Evolutionary conservation across 2,888 invertebrate genomes (phyloP).

Genomic region (Punctoribates punctum): DNA sequence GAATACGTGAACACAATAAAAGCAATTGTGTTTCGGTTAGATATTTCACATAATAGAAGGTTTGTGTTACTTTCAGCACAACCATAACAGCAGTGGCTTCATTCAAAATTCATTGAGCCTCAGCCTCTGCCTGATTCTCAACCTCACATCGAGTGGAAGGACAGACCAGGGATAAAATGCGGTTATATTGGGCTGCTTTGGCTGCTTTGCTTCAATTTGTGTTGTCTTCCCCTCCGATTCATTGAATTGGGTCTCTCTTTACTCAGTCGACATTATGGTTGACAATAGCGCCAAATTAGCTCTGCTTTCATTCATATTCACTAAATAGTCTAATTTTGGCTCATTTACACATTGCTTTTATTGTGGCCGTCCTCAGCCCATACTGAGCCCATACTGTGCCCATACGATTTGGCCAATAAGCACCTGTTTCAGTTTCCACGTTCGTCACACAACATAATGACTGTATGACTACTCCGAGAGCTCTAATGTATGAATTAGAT

Average conservation of each 20-base stretch:
- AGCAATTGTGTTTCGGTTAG: constrained; percentile 31
- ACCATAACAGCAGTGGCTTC: not conserved
- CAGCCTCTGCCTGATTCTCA: not conserved
- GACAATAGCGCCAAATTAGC: constrained; percentile 32
- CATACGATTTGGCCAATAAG: not conserved
- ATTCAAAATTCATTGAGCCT: constrained; percentile 27
- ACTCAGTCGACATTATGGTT: not conserved
- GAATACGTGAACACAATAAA: constrained; percentile 32
- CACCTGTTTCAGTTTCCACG: constrained; percentile 32
- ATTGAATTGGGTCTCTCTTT: not conserved
- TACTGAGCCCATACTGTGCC: not conserved
- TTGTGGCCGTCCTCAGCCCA: too few species aligned
- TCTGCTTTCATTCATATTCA: constrained; percentile 18
- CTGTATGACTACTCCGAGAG: constrained; percentile 11
- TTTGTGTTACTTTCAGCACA: constrained; percentile 18
- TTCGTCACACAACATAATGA: constrained; percentile 11
- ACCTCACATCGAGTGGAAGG: not conserved
- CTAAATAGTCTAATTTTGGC: not conserved
- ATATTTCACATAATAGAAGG: constrained; percentile 20
- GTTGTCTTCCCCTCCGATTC: not conserved
- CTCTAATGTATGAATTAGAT: constrained; percentile 29
- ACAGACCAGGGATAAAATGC: not conserved
- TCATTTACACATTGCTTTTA: constrained; percentile 5
- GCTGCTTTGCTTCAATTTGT: not conserved
- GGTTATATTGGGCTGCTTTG: not conserved